Evolutionary conservation across 2,113 vertebrate species (phyloP).

Genomic region (Orientallactaga bullata): DNA sequence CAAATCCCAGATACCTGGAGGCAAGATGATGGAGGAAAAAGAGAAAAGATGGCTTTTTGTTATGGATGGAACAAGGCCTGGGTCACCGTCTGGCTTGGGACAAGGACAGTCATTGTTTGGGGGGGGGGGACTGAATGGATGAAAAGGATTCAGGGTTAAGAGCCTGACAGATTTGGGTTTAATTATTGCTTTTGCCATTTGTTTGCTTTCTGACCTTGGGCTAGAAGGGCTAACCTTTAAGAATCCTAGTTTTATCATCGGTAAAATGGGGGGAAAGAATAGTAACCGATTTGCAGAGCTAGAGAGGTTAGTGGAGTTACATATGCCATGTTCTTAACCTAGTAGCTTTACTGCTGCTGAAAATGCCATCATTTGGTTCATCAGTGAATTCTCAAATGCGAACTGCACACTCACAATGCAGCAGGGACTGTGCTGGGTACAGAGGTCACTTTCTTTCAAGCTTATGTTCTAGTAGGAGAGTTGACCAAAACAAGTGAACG

Average conservation of each 20-base stretch:
- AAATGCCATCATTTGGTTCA: background rate
- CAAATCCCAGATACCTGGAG: constrained; percentile 66
- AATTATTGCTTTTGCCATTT: constrained; percentile 48
- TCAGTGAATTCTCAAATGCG: background rate
- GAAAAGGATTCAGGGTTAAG: constrained; percentile 28
- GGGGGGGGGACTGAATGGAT: background rate
- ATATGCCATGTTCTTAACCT: background rate
- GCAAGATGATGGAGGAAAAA: constrained; percentile 16
- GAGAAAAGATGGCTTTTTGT: constrained; percentile 76
- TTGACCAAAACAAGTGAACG: background rate
- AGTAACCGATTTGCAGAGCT: background rate
- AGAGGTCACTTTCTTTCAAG: constrained; percentile 3
- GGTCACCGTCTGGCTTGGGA: constrained; percentile 65
- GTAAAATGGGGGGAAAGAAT: constrained; percentile 54
- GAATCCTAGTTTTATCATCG: constrained; percentile 70
- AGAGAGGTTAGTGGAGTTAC: background rate
- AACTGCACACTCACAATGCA: background rate
- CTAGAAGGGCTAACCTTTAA: constrained; percentile 46
- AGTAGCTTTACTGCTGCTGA: background rate
- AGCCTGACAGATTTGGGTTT: constrained; percentile 44
- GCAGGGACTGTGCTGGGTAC: background rate
- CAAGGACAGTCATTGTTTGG: constrained; percentile 75
- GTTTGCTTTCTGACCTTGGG: constrained; percentile 63
- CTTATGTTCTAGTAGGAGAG: background rate
- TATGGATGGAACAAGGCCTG: constrained; percentile 33